A percentile compares a stretch with the other conserved stretches of the same genome.
phyloP scores from a whole-genome alignment of 2,797 vertebrate genomes.

The Epinephelus malabaricus region DNA sequence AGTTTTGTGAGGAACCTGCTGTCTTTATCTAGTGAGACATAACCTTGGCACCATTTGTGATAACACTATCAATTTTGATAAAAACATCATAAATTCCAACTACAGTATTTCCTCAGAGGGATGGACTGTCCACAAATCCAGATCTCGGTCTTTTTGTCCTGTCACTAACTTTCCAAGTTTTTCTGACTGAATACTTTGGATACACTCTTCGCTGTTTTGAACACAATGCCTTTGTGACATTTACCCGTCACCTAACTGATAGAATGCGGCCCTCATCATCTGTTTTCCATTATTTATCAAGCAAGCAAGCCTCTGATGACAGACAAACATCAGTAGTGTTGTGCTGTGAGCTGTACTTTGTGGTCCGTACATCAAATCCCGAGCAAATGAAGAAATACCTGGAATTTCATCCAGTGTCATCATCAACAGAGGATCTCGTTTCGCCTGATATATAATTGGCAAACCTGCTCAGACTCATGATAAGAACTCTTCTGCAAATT shows the following conservation, averaged over 20 bases:
- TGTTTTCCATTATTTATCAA: slow-evolving; percentile 27
- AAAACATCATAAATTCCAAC: neutral
- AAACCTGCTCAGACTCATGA: neutral
- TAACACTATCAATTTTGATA: neutral
- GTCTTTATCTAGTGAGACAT: neutral
- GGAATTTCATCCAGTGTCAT: neutral
- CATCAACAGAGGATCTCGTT: slow-evolving; percentile 36
- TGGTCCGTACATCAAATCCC: slow-evolving; percentile 8
- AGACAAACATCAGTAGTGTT: slow-evolving; percentile 9
- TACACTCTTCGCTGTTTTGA: neutral
- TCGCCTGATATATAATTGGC: slow-evolving; percentile 17
- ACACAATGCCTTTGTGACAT: neutral
- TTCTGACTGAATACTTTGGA: neutral
- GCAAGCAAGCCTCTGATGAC: slow-evolving; percentile 33
- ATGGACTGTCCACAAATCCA: neutral
- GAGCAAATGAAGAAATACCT: slow-evolving; percentile 15
- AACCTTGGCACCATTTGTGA: neutral
- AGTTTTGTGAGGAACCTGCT: neutral
- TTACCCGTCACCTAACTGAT: neutral
- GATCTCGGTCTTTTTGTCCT: neutral
- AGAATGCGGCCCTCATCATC: neutral
- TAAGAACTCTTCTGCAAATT: neutral
- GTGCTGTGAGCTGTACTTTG: slow-evolving; percentile 7
- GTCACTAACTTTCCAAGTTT: neutral
- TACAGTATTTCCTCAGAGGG: neutral